Conservation (phyloP, 2,113 vertebrate genomes). For the Lucifuga dentata region DNA sequence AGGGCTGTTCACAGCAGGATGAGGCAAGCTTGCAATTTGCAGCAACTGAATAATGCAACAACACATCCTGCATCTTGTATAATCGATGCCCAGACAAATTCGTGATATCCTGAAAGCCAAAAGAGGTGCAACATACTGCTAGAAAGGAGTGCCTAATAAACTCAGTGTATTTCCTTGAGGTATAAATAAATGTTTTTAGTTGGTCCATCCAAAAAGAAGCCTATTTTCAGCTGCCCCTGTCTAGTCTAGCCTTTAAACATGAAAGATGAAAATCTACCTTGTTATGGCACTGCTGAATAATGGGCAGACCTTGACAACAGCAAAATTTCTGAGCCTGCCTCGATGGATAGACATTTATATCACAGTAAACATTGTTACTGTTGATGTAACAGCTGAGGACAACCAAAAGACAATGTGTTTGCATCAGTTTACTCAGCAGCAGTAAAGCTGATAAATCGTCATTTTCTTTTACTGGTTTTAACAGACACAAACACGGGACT, state of each 20-base stretch:
- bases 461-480: slow-evolving; percentile 22
- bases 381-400: slow-evolving; percentile 44
- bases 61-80: too few relatives aligned
- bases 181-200: slow-evolving; percentile 30
- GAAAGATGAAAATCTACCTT: slow-evolving; percentile 54
- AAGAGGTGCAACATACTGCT: too few relatives aligned
- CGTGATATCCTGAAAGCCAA: too few relatives aligned
- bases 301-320: slow-evolving; percentile 29
- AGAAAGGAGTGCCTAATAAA: too few relatives aligned
- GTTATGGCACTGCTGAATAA: slow-evolving; percentile 46
- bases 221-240: not conserved
- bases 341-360: slow-evolving; percentile 34
- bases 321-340: slow-evolving; percentile 16
- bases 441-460: slow-evolving; percentile 49
- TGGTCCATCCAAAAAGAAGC: slow-evolving; percentile 1
- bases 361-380: slow-evolving; percentile 37
- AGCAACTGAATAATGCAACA: not conserved
- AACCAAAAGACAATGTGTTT: slow-evolving; percentile 39
- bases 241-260: slow-evolving; percentile 5
- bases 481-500: slow-evolving; percentile 28
- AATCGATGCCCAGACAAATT: too few relatives aligned
- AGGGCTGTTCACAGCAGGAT: too few relatives aligned
- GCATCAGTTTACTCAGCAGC: slow-evolving; percentile 38
- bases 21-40: slow-evolving; percentile 2
- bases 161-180: slow-evolving; percentile 19